Percentiles rank a stretch among this genome's conserved stretches.
Conservation (phyloP, 2,797 vertebrate genomes). For the Scolopax rusticola region DNA sequence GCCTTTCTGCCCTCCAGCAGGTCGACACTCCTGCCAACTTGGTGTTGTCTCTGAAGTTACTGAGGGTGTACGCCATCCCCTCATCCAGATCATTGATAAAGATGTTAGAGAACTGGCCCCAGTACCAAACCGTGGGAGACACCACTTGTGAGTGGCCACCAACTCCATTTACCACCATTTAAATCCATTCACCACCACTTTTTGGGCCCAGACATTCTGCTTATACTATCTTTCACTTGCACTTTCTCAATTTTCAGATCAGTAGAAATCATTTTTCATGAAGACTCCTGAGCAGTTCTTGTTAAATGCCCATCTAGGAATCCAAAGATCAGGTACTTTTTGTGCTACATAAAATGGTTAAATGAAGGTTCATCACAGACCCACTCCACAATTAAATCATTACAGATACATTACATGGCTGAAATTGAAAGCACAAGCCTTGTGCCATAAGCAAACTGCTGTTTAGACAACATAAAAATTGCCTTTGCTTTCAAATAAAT, state of each 20-base stretch:
- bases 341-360: neutral
- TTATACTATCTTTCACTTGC: neutral
- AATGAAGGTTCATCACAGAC: neutral
- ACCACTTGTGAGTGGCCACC: no score
- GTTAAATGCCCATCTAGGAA: neutral
- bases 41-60: no score
- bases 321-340: neutral
- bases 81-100: no score
- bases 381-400: neutral
- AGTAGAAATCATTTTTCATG: neutral
- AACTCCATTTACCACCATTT: no score
- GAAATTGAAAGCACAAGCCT: neutral
- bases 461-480: neutral
- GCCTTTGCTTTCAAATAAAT: neutral
- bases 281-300: neutral
- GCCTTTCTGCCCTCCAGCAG: no score
- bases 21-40: no score
- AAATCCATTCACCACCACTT: no score
- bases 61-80: no score
- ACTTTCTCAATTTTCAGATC: neutral
- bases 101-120: no score
- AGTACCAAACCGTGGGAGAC: no score
- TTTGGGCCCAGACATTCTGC: no score
- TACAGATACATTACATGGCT: fast-evolving
- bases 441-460: neutral